Conservation (phyloP, 2,797 vertebrate species). For the Esox masquinongy region DNA sequence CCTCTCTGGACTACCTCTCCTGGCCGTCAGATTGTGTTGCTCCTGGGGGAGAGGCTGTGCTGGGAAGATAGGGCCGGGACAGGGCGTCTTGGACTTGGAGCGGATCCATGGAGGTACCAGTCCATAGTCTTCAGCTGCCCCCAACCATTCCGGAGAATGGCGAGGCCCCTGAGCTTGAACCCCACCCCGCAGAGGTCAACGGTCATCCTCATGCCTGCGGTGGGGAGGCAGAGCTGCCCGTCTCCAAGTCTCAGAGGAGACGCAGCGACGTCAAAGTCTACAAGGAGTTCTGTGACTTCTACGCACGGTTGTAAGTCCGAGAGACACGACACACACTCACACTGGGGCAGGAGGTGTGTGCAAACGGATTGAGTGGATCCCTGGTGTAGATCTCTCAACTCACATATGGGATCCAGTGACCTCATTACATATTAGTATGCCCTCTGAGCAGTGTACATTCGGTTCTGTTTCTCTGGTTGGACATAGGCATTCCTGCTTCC, state of each 20-base stretch:
- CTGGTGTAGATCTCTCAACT: background rate
- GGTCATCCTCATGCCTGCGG: conserved; percentile 59
- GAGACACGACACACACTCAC: background rate
- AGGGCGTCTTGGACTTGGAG: background rate
- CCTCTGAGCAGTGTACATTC: background rate
- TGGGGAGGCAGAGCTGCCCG: conserved; percentile 80
- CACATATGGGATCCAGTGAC: background rate
- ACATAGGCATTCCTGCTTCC: no score
- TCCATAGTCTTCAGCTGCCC: conserved; percentile 65
- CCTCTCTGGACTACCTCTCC: conserved; percentile 44
- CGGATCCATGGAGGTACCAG: conserved; percentile 74
- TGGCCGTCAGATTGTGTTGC: background rate
- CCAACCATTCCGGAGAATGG: conserved; percentile 82
- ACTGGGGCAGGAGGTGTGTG: background rate
- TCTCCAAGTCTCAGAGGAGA: conserved; percentile 88
- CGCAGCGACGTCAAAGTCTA: conserved; percentile 95
- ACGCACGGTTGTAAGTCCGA: conserved; percentile 93
- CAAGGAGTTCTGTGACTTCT: conserved; percentile 99
- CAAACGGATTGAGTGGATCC: background rate
- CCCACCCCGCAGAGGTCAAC: conserved; percentile 44
- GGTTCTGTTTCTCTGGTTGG: background rate
- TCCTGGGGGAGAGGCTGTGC: conserved; percentile 30
- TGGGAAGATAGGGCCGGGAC: background rate
- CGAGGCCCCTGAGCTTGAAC: conserved; percentile 62
- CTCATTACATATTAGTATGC: background rate